Evolutionary conservation across 2,113 vertebrate species (phyloP), one percentile per base, ranked within the genome.

Genomic region (sheep (Ovis aries)): DNA sequence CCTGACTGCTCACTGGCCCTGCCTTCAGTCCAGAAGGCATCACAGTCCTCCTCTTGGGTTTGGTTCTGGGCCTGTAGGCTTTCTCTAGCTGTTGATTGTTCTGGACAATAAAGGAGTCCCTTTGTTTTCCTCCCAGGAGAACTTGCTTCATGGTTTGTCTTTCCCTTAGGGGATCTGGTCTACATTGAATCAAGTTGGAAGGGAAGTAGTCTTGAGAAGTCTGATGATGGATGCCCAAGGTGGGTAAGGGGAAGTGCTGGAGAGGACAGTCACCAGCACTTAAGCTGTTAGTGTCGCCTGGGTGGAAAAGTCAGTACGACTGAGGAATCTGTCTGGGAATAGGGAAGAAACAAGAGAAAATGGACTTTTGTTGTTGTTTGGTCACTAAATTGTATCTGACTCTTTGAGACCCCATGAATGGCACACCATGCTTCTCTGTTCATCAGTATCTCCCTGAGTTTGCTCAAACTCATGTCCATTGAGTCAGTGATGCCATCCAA

Each of bases 231-330:
- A 9, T 94, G 6, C 19, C 40, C 25, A 16, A 83, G 91, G 84
- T 40, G 52, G 52, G 16, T 0, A 3, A 78, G 25, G 43, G 64
- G 48, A 25, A n/a, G 53, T 71, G 55, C 82, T 78, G 0, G 14
- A 21, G 13, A 45, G 19, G 31, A 23, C 0, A 3, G 1, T 6
- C 36, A 14, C 2, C 0, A 57, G 74, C 25, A 11, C 74, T 59
- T 90, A 48, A 94, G 88, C 93, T 98, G 7, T 89, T 96, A 81
- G 97, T 98, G 98, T 98, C 98, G 98, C 96, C 98, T 98, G 98
- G 96, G 98, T 91, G 57, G 36, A 33, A 71, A 85, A 60, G 50
- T 15, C 52, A 86, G 45, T 23, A 50, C 29, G 17, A 12, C 3
- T 6, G 7, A n/a, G 77, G 23, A 19, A n/a, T 11, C 27, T 62